Base-by-base conservation (phyloP, 2,113 vertebrate genomes). In the Corythoichthys intestinalis region DNA sequence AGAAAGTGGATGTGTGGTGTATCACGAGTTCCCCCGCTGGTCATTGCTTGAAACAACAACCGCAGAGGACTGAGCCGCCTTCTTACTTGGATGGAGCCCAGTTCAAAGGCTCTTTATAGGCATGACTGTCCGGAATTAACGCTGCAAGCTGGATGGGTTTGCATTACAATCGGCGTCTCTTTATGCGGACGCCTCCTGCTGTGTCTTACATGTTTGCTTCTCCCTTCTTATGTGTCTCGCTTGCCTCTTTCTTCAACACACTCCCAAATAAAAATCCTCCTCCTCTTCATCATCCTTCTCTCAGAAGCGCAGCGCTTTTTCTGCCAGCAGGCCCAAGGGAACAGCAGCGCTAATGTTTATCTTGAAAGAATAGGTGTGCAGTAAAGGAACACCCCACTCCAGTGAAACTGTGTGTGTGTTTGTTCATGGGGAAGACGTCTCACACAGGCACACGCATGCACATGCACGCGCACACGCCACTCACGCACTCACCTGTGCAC, bases 401-500 rank as follows among this genome's bases (percentile, higher is more conserved):
- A 20, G 17, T 54, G 37, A 59, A 28, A 44, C 53, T 13, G 11
- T 37, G 50, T 3, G 61, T 58, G 46, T 49, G 47, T 47, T 15
- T 1, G 17, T 41, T 7, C n/a, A 38, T 12, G 11, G 13, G 56
- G 4, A 44, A 17, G n/a, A 3, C n/a, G 5, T 8, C 9, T 66
- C 41, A 44, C 9, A 7, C 41, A 34, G 52, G 61, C 56, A 70
- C 10, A 59, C 47, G 65, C 37, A 44, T 50, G 68, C 66, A 46
- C 13, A 17, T 41, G 53, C 11, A 6, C 17, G n/a, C 59, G n/a
- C 44, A 6, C 17, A 46, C 59, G n/a, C 44, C 66, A 44, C 59
- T 58, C 61, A 67, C 12, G 62, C 41, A 71, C 44, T 82, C 77
- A 96, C 95, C 94, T 96, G 95, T 0, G 95, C 95, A 49, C 95